phyloP scores from a whole-genome alignment of 1,140 invertebrate genomes.

The Drosophila truncata region DNA sequence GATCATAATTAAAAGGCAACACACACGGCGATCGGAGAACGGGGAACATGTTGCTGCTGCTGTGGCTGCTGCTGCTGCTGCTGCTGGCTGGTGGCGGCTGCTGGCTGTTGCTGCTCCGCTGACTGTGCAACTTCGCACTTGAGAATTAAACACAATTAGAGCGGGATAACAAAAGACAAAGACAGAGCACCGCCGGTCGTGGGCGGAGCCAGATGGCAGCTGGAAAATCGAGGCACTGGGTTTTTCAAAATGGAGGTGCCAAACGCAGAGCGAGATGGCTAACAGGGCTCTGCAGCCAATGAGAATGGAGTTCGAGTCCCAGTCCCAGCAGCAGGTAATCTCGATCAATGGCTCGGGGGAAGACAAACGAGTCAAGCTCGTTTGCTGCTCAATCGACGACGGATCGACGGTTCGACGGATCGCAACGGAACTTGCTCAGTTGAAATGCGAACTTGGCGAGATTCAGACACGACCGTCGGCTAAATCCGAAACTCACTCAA shows the following conservation, averaged over 20 bases:
- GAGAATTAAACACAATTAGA: slow-evolving; percentile 80
- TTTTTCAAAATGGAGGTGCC: slow-evolving; percentile 84
- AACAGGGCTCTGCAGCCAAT: slow-evolving; percentile 12
- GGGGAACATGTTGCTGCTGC: slow-evolving; percentile 44
- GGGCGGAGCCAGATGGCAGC: slow-evolving; percentile 54
- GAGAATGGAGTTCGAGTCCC: neutral
- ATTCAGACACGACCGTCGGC: slow-evolving; percentile 72
- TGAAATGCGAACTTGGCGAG: slow-evolving; percentile 78
- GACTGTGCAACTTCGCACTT: slow-evolving; percentile 83
- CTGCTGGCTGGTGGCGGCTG: no score
- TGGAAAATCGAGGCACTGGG: slow-evolving; percentile 49
- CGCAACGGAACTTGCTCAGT: slow-evolving; percentile 71
- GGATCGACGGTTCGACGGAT: slow-evolving; percentile 54
- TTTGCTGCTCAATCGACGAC: slow-evolving; percentile 53
- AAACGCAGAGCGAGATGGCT: slow-evolving; percentile 55
- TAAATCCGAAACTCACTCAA: slow-evolving; percentile 5
- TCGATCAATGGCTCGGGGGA: slow-evolving; percentile 69
- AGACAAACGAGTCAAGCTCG: slow-evolving; percentile 75
- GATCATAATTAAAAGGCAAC: slow-evolving; percentile 82
- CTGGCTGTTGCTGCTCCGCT: slow-evolving; percentile 43
- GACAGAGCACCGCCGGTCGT: slow-evolving; percentile 11
- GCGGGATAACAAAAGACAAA: slow-evolving; percentile 37
- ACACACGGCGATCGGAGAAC: slow-evolving; percentile 22
- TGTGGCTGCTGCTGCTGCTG: slow-evolving; percentile 27
- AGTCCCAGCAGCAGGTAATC: slow-evolving; percentile 55